Evolutionary conservation across 2,888 invertebrate genomes (phyloP).

Genomic region (Orgyia antiqua): DNA sequence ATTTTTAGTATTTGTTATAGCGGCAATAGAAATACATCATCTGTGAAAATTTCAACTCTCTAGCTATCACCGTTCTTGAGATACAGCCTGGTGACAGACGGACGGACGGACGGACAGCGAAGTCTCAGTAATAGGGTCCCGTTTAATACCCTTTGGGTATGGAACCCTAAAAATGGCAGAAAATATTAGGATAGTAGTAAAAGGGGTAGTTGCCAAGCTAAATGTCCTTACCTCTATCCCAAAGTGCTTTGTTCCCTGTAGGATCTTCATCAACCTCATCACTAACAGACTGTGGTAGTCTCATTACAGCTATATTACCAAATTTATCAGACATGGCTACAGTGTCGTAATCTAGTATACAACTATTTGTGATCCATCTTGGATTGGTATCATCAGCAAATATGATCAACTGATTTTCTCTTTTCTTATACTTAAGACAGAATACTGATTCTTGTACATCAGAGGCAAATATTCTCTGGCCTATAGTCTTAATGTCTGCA

Average conservation of each 20-base stretch:
- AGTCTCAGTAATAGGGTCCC: too few relatives aligned
- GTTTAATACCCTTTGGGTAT: too few relatives aligned
- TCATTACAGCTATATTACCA: conserved; percentile 95
- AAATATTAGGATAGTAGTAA: too few relatives aligned
- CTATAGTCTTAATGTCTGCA: conserved; percentile 94
- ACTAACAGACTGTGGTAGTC: conserved; percentile 92
- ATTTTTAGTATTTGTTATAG: too few relatives aligned
- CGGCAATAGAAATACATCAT: too few relatives aligned
- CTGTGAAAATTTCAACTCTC: too few relatives aligned
- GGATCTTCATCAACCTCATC: conserved; percentile 99
- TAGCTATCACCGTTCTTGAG: too few relatives aligned
- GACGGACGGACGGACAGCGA: too few relatives aligned
- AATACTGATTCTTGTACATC: conserved; percentile 98
- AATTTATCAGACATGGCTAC: conserved; percentile 98
- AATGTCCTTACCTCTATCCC: conserved; percentile 86
- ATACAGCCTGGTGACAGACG: too few relatives aligned
- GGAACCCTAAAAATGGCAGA: too few relatives aligned
- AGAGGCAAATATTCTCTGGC: conserved; percentile 95
- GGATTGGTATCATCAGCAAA: conserved; percentile 99
- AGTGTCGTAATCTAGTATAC: conserved; percentile 96
- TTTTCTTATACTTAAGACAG: conserved; percentile 94
- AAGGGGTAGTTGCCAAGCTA: too few relatives aligned
- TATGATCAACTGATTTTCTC: conserved; percentile 98
- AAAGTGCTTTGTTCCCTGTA: conserved; percentile 97
- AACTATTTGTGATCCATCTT: conserved; percentile 94